Evolutionary conservation across 2,888 invertebrate species (phyloP).

Genomic region (Esperia sulphurella): DNA sequence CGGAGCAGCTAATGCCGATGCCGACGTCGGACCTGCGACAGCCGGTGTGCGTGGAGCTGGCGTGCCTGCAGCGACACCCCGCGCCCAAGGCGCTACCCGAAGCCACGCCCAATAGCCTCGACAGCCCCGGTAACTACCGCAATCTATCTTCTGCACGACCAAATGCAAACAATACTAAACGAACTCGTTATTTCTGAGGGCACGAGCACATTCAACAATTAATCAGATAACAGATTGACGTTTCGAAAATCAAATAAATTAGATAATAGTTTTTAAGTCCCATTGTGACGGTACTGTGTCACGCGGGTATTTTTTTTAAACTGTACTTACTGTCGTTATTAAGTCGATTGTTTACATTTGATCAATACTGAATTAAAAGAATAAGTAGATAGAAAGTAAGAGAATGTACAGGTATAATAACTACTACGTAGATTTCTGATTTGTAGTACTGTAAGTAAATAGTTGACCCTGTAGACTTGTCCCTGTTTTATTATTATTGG

Average conservation of each 20-base stretch:
- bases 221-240: no score
- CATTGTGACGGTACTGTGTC: no score
- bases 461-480: conserved; percentile 7
- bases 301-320: no score
- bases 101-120: conserved; percentile 72
- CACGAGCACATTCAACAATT: no score
- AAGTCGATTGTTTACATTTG: conserved; percentile 20
- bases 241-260: no score
- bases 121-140: conserved; percentile 63
- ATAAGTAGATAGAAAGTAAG: no score
- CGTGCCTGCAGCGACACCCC: conserved; percentile 80
- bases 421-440: no score
- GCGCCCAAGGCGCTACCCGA: conserved; percentile 74
- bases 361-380: no score
- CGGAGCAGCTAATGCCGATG: conserved; percentile 92
- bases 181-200: no score
- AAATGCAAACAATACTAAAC: conserved; percentile 27
- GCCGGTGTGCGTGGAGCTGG: conserved; percentile 90
- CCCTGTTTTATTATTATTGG: not conserved
- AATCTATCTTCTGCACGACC: conserved; percentile 7
- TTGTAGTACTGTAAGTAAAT: not conserved
- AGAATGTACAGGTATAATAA: no score
- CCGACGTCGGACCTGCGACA: conserved; percentile 91
- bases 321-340: no score
- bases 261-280: no score